Evolutionary conservation across 2,113 vertebrate genomes (phyloP).

Genomic region (Oenanthe melanoleuca): DNA sequence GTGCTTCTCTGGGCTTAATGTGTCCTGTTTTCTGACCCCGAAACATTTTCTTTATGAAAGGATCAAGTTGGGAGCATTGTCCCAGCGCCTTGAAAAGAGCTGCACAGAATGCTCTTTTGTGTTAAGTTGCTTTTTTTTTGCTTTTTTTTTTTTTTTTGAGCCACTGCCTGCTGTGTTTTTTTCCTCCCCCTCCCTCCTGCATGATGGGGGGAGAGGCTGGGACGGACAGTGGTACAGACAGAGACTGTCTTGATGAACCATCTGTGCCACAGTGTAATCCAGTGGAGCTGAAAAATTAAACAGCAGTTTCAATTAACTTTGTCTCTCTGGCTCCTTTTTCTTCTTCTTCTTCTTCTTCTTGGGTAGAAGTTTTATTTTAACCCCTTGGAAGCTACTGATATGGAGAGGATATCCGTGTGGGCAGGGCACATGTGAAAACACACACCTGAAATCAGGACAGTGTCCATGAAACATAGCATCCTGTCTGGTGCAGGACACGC

Average conservation of each 20-base stretch:
- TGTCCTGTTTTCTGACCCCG: constrained; percentile 89
- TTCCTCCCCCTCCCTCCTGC: constrained; percentile 61
- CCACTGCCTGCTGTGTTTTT: constrained; percentile 84
- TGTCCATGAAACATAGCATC: background rate
- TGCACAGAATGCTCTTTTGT: constrained; percentile 95
- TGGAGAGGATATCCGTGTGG: background rate
- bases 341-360: constrained; percentile 37
- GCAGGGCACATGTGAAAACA: background rate
- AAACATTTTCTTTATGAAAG: constrained; percentile 88
- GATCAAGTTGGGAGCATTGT: constrained; percentile 85
- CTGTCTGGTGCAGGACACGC: background rate
- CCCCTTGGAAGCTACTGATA: constrained; percentile 70
- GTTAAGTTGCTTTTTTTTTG: constrained; percentile 74
- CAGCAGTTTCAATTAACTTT: constrained; percentile 87
- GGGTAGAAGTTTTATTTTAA: constrained; percentile 77
- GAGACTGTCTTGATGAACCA: constrained; percentile 89
- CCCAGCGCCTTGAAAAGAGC: constrained; percentile 87
- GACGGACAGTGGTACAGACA: constrained; percentile 80
- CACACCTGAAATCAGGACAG: background rate
- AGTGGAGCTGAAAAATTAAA: constrained; percentile 86
- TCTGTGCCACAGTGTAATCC: constrained; percentile 90
- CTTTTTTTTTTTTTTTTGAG: constrained; percentile 68
- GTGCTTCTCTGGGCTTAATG: constrained; percentile 83
- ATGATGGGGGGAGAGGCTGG: constrained; percentile 73
- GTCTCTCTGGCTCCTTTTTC: constrained; percentile 68